Evolutionary conservation across 2,797 vertebrate species (phyloP).

Genomic region (Sebastiscus tertius): DNA sequence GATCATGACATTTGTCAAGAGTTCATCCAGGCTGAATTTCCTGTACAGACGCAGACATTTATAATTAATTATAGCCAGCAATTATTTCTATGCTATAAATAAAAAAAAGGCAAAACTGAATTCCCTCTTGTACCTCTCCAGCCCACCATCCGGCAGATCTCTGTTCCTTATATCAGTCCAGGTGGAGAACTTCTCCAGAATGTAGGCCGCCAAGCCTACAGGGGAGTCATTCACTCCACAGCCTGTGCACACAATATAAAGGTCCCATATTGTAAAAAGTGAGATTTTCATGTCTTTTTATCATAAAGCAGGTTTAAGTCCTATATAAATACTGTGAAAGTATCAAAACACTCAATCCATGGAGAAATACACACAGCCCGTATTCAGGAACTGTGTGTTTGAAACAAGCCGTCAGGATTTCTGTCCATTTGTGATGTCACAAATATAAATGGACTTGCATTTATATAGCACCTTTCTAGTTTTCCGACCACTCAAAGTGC

Average conservation of each 20-base stretch:
- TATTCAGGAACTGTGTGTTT: no score
- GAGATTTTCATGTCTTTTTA: not conserved
- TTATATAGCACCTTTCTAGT: no score
- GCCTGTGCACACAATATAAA: slow-evolving; percentile 72
- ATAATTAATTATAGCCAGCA: not conserved
- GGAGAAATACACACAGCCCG: no score
- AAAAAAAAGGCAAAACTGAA: not conserved
- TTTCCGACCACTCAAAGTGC: no score
- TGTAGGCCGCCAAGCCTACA: slow-evolving; percentile 89
- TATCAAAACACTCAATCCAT: no score
- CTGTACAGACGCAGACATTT: slow-evolving; percentile 62
- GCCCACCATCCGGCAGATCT: slow-evolving; percentile 84
- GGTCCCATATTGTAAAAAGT: not conserved
- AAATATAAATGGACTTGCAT: no score
- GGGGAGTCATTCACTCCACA: slow-evolving; percentile 89
- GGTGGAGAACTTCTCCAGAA: slow-evolving; percentile 92
- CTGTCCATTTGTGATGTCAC: no score
- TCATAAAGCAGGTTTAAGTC: no score
- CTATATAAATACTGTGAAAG: no score
- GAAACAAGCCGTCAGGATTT: no score
- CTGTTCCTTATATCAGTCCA: slow-evolving; percentile 84
- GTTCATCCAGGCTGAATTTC: slow-evolving; percentile 89
- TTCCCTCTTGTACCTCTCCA: slow-evolving; percentile 83
- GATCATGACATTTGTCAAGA: slow-evolving; percentile 91
- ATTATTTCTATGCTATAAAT: not conserved